Percentiles rank a stretch among this genome's conserved stretches.
These are phyloP conservation scores for Neoscelio sp. DNA, from an alignment of 2,888 invertebrate species.

Conservation along the genomic window DNA sequence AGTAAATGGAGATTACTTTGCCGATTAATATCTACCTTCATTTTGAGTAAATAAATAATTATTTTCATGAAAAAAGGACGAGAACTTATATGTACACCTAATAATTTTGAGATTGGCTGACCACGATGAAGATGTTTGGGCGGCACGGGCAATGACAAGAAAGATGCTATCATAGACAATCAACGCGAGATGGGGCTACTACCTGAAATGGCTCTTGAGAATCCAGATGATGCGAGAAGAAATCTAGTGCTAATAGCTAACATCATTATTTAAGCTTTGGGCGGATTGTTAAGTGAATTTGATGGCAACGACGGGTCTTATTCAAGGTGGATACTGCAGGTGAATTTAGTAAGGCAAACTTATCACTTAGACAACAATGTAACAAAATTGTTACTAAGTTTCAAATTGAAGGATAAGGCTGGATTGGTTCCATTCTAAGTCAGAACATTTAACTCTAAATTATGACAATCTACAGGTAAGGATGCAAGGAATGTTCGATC, in stretches of 20 bases:
- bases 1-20: too few relatives aligned
- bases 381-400: slow-evolving; percentile 55
- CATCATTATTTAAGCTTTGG: slow-evolving; percentile 14
- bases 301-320: slow-evolving; percentile 47
- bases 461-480: not conserved
- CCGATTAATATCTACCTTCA: too few relatives aligned
- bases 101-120: too few relatives aligned
- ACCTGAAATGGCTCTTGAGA: too few relatives aligned
- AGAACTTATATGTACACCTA: too few relatives aligned
- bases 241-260: not conserved
- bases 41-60: too few relatives aligned
- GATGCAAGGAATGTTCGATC: not conserved
- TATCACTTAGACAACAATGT: slow-evolving; percentile 54
- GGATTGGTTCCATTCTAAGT: slow-evolving; percentile 11
- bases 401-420: slow-evolving; percentile 9
- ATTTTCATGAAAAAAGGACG: too few relatives aligned
- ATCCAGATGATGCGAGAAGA: not conserved
- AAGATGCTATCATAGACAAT: too few relatives aligned
- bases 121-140: too few relatives aligned
- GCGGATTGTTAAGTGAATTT: slow-evolving; percentile 55
- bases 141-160: too few relatives aligned
- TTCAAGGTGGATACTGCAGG: slow-evolving; percentile 57
- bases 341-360: slow-evolving; percentile 42
- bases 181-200: too few relatives aligned
- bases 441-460: not conserved